Evolutionary conservation across 2,797 vertebrate genomes (phyloP).

Genomic region (Poliocrania exsul): DNA sequence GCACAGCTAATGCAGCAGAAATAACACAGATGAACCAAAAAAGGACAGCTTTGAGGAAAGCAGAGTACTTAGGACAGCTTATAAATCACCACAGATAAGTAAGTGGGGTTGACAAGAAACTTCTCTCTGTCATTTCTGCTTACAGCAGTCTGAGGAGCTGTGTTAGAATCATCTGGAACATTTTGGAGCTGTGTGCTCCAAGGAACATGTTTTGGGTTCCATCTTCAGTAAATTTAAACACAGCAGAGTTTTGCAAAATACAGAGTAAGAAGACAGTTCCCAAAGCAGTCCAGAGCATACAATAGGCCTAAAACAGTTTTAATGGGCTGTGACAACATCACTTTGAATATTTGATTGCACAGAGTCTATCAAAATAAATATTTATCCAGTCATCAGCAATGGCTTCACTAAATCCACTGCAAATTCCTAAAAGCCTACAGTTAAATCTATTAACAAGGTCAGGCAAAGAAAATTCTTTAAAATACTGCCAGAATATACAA

Average conservation of each 20-base stretch:
- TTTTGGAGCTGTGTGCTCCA: background rate
- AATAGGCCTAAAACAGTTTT: background rate
- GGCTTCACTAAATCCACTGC: background rate
- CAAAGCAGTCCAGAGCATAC: background rate
- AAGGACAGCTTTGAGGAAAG: constrained; percentile 16
- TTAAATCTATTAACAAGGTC: background rate
- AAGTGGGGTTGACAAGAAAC: background rate
- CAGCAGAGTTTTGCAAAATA: background rate
- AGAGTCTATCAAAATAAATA: background rate
- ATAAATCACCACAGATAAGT: constrained; percentile 4
- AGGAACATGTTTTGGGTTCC: background rate
- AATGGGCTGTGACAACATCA: background rate
- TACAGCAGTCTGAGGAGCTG: background rate
- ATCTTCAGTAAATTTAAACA: background rate
- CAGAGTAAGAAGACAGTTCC: background rate
- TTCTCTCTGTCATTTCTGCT: background rate
- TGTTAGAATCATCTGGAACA: background rate
- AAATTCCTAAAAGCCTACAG: background rate
- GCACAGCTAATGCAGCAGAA: background rate
- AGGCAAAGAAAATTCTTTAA: background rate
- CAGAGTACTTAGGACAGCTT: background rate
- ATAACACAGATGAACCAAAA: background rate
- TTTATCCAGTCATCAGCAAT: background rate
- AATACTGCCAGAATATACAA: background rate
- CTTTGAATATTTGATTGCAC: background rate